These are phyloP conservation scores for Maniola hyperantus DNA, from an alignment of 2,888 invertebrate genomes.

Conservation along the genomic window DNA sequence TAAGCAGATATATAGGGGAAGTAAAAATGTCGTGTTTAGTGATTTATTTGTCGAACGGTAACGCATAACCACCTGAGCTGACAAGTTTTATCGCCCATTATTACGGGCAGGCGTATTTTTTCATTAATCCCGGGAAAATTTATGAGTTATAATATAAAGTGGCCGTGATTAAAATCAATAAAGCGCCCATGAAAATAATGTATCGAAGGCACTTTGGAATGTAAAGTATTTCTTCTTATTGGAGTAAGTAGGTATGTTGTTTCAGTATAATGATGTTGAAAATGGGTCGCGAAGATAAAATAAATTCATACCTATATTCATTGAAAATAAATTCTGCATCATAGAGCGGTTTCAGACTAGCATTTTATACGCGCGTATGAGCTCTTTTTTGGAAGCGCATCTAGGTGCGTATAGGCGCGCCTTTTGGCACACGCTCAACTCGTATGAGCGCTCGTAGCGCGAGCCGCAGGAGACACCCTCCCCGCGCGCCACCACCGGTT, in stretches of 20 bases:
- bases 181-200: neutral
- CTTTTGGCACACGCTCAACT: too few species aligned
- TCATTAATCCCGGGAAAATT: conserved; percentile 38
- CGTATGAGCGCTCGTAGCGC: too few species aligned
- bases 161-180: conserved; percentile 28
- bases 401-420: too few species aligned
- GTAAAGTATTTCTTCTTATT: neutral
- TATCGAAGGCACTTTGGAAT: neutral
- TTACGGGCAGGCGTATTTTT: conserved; percentile 38
- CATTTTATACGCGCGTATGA: too few species aligned
- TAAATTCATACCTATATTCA: neutral
- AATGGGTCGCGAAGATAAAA: neutral
- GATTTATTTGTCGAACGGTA: conserved; percentile 54
- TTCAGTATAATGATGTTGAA: neutral
- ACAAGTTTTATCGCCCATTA: conserved; percentile 43
- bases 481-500: too few species aligned
- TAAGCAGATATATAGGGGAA: conserved; percentile 34
- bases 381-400: too few species aligned
- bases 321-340: neutral
- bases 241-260: neutral
- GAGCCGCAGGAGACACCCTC: too few species aligned
- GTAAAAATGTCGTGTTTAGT: conserved; percentile 47
- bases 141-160: conserved; percentile 31
- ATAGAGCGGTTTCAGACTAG: too few species aligned
- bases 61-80: conserved; percentile 52